Percentiles rank a stretch among this genome's conserved stretches.
Evolutionary conservation across 1,140 invertebrate species (phyloP).

Genomic region (Steinernema feltiae): DNA sequence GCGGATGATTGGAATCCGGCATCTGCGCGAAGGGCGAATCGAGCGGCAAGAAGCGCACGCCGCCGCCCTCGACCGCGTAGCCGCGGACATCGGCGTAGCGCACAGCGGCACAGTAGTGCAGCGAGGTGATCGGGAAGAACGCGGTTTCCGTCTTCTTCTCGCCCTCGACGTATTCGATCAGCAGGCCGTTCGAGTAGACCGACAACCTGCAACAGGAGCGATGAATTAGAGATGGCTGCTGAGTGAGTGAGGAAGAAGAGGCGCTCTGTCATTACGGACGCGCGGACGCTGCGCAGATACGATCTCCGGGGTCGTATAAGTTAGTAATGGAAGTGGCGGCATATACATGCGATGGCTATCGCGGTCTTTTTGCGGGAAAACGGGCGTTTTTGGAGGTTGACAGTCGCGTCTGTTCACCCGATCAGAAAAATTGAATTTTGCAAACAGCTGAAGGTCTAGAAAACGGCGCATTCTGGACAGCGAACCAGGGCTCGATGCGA

Average conservation of each 20-base stretch:
- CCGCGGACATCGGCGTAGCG: constrained; percentile 69
- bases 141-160: constrained; percentile 84
- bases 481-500: too few species aligned
- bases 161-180: constrained; percentile 92
- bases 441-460: too few species aligned
- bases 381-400: background rate
- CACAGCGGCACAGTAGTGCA: constrained; percentile 96
- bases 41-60: constrained; percentile 83
- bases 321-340: too few species aligned
- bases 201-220: constrained; percentile 67
- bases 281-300: background rate
- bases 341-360: too few species aligned
- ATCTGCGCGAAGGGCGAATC: constrained; percentile 85
- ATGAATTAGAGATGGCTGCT: constrained; percentile 37
- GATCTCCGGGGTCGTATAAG: constrained; percentile 7
- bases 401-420: too few species aligned
- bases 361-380: too few species aligned
- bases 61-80: constrained; percentile 58
- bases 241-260: background rate
- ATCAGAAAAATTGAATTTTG: too few species aligned
- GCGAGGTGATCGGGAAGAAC: constrained; percentile 90
- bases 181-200: constrained; percentile 90
- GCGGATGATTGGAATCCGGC: constrained; percentile 75
- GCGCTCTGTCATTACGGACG: background rate
- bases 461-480: too few species aligned